Percentiles rank a stretch among this genome's conserved stretches.
Evolutionary conservation across 2,888 invertebrate genomes (phyloP).

Genomic region (Laothoe populi): DNA sequence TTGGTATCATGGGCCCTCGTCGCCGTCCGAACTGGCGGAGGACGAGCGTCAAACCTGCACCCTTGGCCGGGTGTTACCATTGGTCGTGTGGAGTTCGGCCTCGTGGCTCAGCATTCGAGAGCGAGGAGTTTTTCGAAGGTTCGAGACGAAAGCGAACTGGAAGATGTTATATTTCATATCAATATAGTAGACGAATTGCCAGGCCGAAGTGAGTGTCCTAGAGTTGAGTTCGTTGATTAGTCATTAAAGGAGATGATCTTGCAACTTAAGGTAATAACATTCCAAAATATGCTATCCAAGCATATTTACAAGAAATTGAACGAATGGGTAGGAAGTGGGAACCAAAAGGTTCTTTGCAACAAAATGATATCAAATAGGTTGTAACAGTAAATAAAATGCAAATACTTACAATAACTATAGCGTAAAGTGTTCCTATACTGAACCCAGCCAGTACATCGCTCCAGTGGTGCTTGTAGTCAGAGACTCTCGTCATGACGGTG

Average conservation of each 20-base stretch:
- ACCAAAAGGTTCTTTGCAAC: no score
- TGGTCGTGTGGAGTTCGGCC: conserved; percentile 71
- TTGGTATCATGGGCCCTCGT: conserved; percentile 57
- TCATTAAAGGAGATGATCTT: no score
- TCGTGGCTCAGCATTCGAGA: conserved; percentile 54
- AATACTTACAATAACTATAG: conserved; percentile 88
- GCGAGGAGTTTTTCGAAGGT: conserved; percentile 68
- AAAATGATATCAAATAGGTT: not conserved
- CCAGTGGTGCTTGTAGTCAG: conserved; percentile 99
- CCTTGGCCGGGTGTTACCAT: conserved; percentile 69
- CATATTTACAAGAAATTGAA: no score
- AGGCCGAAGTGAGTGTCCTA: no score
- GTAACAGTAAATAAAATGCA: not conserved
- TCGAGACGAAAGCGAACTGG: conserved; percentile 75
- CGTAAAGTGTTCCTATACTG: conserved; percentile 87
- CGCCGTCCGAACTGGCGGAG: conserved; percentile 56
- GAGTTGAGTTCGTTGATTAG: no score
- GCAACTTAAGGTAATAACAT: no score
- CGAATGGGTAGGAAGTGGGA: no score
- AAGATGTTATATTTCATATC: no score
- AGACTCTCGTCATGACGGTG: conserved; percentile 95
- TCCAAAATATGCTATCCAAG: no score
- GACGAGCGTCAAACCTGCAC: conserved; percentile 76
- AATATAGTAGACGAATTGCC: no score
- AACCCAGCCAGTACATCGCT: conserved; percentile 96